Evolutionary conservation across 2,888 invertebrate genomes (phyloP), one percentile per base, ranked within the genome.

Genomic region (Elysia crispata): DNA sequence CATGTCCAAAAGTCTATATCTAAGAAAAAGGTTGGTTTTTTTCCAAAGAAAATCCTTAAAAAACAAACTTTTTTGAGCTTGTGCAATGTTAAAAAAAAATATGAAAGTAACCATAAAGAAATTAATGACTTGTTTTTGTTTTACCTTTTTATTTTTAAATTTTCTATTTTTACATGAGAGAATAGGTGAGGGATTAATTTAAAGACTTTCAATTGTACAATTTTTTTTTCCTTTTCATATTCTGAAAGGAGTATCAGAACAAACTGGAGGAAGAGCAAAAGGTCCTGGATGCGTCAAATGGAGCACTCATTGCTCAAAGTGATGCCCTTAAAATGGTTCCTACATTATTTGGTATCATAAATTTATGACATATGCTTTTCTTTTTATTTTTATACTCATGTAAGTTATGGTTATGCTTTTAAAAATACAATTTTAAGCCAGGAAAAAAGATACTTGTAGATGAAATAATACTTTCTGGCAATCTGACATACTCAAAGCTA

Each of bases 251-350:
- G 33, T 85, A 87, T 64, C 86, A 90, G 70, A 83, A 76, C 28
- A 90, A 89, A 76, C 69, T 90, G 60, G 86, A 88, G 73, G 86
- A 87, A 31, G 89, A 90, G 49, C 31, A 89, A 11, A 86, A 84
- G 28, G 86, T 84, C 62, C 79, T 87, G 13, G 87, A 89, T 74
- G 84, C 86, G 1, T 86, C 87, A 69, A 86, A 86, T 23, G 77
- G 86, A 18, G 85, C 88, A 30, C 81, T 91, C 23, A 83, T 86
- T 20, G 87, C 87, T 41, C 90, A 90, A 72, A 86, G 90, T 50
- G 90, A 90, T 82, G 86, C 85, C 33, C 86, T 91, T 8, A 88
- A 89, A 81, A 91, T 91, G 89, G 90, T 91, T 8, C 90, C 90
- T 3, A 90, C 90, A 23, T 81, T 91, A 77, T 91, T 91, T 87